phyloP scores from a whole-genome alignment of 2,113 vertebrate species.

The Centrocercus urophasianus region DNA sequence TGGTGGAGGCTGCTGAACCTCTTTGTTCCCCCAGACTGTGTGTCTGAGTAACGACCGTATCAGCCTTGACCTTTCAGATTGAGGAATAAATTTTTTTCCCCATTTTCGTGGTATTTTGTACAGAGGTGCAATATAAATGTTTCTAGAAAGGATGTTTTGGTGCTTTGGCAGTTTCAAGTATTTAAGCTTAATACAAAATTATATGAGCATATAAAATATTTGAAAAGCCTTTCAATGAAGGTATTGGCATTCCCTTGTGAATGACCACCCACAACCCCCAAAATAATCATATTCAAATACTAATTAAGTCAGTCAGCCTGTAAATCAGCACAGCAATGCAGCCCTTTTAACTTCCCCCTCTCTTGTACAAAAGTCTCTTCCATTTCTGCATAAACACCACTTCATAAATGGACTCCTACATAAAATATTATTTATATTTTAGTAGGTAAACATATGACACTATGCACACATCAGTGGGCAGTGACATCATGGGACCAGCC shows the following conservation, averaged over 20 bases:
- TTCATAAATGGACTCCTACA: conserved; percentile 38
- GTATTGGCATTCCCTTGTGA: conserved; percentile 20
- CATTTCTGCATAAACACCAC: conserved; percentile 8
- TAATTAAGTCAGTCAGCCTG: conserved; percentile 43
- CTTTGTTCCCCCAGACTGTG: fast-evolving
- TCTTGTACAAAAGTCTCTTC: conserved; percentile 24
- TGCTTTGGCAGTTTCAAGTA: background rate
- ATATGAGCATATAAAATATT: background rate
- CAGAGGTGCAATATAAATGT: background rate
- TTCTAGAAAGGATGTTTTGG: background rate
- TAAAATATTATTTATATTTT: conserved; percentile 65
- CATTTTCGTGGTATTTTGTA: background rate
- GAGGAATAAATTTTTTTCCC: background rate
- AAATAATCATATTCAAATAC: conserved; percentile 48
- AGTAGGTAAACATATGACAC: conserved; percentile 70
- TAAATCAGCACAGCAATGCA: conserved; percentile 46
- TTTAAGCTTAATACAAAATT: background rate
- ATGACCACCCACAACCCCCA: conserved; percentile 45
- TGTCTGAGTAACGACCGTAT: background rate
- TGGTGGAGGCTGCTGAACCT: background rate
- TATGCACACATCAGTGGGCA: conserved; percentile 54
- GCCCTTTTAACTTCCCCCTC: conserved; percentile 6
- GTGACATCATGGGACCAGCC: conserved; percentile 45
- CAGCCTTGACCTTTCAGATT: background rate
- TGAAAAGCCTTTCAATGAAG: background rate